These are phyloP conservation scores for Oncorhynchus kisutch DNA, from an alignment of 2,113 vertebrate species.

Conservation along the genomic window DNA sequence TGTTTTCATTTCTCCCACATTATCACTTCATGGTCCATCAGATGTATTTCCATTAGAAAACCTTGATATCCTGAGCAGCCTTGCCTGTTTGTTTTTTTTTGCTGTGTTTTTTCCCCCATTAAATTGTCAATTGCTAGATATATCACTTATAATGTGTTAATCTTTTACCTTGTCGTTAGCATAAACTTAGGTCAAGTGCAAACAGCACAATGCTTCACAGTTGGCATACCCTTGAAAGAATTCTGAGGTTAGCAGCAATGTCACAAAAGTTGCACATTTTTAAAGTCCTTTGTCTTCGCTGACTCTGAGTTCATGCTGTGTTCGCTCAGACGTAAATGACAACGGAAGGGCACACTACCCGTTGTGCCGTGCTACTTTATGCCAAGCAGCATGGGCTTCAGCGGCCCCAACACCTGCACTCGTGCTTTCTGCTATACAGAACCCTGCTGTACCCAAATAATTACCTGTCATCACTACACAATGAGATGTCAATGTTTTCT, in stretches of 20 bases:
- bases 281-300: slow-evolving; percentile 44
- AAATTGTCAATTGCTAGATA: too few relatives aligned
- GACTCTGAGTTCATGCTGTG: slow-evolving; percentile 33
- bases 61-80: background rate
- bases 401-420: slow-evolving; percentile 38
- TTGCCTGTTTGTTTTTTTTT: too few relatives aligned
- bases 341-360: slow-evolving; percentile 31
- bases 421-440: background rate
- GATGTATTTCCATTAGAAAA: background rate
- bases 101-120: too few relatives aligned
- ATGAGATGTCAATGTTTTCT: background rate
- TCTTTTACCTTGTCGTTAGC: background rate
- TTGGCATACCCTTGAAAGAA: background rate
- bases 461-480: background rate
- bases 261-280: slow-evolving; percentile 25
- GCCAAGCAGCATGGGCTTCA: slow-evolving; percentile 9
- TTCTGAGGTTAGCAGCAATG: slow-evolving; percentile 6
- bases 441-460: background rate
- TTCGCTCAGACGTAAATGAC: slow-evolving; percentile 44
- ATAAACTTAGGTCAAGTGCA: slow-evolving; percentile 21
- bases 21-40: background rate
- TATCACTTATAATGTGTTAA: too few relatives aligned
- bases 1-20: slow-evolving; percentile 32
- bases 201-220: background rate
- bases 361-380: slow-evolving; percentile 18